Percentiles rank a stretch among this genome's conserved stretches.
phyloP scores from a whole-genome alignment of 1,140 invertebrate species.

The Drosophila arizonae region DNA sequence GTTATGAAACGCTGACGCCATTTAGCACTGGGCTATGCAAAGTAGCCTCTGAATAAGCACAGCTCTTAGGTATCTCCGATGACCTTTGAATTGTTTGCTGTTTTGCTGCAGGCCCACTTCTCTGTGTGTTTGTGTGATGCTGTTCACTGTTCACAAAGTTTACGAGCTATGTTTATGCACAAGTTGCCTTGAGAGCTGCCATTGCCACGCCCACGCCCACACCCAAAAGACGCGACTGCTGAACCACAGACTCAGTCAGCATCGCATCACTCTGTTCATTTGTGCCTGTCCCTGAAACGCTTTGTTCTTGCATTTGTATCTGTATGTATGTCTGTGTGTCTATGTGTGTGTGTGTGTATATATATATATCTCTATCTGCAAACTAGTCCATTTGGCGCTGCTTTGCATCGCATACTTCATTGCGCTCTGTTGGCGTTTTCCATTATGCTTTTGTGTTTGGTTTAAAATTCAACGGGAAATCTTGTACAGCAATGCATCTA shows the following conservation, averaged over 20 bases:
- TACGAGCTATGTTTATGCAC: slow-evolving; percentile 43
- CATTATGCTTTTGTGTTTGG: slow-evolving; percentile 72
- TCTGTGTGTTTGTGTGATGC: not conserved
- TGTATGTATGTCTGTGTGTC: not conserved
- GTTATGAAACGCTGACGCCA: slow-evolving; percentile 3
- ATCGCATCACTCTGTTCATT: slow-evolving; percentile 22
- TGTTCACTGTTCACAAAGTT: slow-evolving; percentile 34
- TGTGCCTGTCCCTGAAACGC: slow-evolving; percentile 28
- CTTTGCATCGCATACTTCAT: slow-evolving; percentile 68
- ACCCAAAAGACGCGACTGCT: not conserved
- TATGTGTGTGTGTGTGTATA: slow-evolving; percentile 3
- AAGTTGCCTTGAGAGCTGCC: slow-evolving; percentile 33
- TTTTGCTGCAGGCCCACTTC: slow-evolving; percentile 12
- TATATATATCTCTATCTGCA: slow-evolving; percentile 22
- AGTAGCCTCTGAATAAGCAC: slow-evolving; percentile 15
- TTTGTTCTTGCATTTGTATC: slow-evolving; percentile 11
- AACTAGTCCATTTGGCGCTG: slow-evolving; percentile 61
- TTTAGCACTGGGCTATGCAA: slow-evolving; percentile 2
- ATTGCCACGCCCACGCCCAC: slow-evolving; percentile 31
- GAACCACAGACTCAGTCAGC: slow-evolving; percentile 2
- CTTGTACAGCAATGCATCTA: slow-evolving; percentile 53
- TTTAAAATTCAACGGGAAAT: slow-evolving; percentile 73
- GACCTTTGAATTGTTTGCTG: slow-evolving; percentile 24
- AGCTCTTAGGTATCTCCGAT: not conserved
- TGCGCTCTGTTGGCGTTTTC: slow-evolving; percentile 74